Percentiles rank a stretch among this genome's conserved stretches.
These are phyloP conservation scores for Pseudorhombus dupliciocellatus DNA, from an alignment of 2,113 vertebrate genomes.

Conservation along the genomic window DNA sequence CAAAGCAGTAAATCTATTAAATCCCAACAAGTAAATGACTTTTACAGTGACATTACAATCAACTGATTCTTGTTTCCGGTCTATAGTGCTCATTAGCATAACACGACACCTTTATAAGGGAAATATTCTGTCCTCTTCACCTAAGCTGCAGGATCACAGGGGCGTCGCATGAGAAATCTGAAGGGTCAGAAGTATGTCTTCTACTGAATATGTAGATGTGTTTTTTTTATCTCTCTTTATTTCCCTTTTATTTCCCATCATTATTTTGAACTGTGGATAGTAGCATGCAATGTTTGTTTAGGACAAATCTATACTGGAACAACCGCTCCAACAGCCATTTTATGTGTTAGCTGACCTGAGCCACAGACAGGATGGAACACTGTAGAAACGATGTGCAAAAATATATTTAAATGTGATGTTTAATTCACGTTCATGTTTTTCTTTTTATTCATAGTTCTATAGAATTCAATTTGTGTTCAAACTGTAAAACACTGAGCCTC, in stretches of 20 bases:
- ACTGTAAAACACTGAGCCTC: too few relatives aligned
- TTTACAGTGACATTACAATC: not conserved
- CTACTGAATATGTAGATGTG: not conserved
- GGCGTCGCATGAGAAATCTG: not conserved
- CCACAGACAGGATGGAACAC: not conserved
- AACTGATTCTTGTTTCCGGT: not conserved
- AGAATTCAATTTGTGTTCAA: not conserved
- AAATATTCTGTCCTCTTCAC: not conserved
- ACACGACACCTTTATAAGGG: not conserved
- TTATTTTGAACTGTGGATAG: not conserved
- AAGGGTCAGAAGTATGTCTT: not conserved
- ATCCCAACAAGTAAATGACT: not conserved
- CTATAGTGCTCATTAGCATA: not conserved
- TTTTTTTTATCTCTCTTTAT: too few relatives aligned
- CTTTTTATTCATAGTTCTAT: not conserved
- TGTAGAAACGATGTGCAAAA: not conserved
- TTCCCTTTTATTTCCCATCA: not conserved
- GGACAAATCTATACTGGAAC: too few relatives aligned
- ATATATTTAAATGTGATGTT: not conserved
- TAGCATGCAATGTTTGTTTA: too few relatives aligned
- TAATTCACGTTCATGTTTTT: not conserved
- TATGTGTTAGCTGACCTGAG: too few relatives aligned
- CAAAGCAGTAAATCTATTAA: constrained; percentile 5
- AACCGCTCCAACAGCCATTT: too few relatives aligned
- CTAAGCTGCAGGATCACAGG: not conserved